These are phyloP conservation scores for Bufo gargarizans DNA, from an alignment of 2,113 vertebrate species.

Conservation along the genomic window DNA sequence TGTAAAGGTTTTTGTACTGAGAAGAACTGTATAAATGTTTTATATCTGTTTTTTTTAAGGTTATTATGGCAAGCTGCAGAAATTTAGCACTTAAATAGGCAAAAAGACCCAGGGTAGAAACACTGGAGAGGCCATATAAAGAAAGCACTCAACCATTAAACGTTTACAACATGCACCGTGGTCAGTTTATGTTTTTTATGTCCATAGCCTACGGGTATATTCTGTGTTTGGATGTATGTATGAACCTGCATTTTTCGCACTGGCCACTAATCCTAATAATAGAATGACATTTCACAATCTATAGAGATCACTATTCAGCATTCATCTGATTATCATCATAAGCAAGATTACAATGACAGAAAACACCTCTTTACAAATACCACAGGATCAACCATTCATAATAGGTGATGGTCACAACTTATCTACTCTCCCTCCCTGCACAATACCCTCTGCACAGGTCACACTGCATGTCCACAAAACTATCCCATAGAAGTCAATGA, in stretches of 20 bases:
- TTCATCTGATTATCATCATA: background rate
- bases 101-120: slow-evolving; percentile 21
- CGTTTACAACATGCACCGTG: slow-evolving; percentile 36
- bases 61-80: slow-evolving; percentile 36
- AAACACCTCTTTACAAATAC: too few species aligned
- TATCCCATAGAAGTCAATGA: too few species aligned
- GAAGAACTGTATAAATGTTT: slow-evolving; percentile 44
- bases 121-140: slow-evolving; percentile 48
- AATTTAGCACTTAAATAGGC: slow-evolving; percentile 52
- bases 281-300: too few species aligned
- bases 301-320: too few species aligned
- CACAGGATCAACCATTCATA: too few species aligned
- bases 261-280: too few species aligned
- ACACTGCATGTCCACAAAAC: too few species aligned
- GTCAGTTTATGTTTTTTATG: background rate
- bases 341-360: too few species aligned
- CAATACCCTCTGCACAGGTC: too few species aligned
- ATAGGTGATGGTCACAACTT: too few species aligned
- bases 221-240: background rate
- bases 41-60: slow-evolving; percentile 54
- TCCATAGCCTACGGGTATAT: too few species aligned
- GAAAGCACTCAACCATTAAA: slow-evolving; percentile 45
- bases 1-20: slow-evolving; percentile 53
- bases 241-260: background rate
- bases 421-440: too few species aligned